A percentile compares a stretch with the other conserved stretches of the same genome.
Conservation (phyloP, 2,113 vertebrate genomes). For the Girardinichthys multiradiatus region DNA sequence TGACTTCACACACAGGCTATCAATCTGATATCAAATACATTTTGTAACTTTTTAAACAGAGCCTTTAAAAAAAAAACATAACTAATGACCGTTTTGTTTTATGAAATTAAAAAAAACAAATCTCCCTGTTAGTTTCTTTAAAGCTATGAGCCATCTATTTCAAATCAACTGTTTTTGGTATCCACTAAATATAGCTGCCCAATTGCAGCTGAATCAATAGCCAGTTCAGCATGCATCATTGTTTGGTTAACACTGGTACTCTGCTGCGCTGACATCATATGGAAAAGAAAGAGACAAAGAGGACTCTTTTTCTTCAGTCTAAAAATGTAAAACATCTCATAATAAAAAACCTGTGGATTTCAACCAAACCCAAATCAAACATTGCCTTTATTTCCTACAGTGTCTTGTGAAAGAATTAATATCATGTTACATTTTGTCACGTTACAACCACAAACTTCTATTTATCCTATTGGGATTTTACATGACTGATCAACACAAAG, state of each 20-base stretch:
- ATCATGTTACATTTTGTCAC: too few species aligned
- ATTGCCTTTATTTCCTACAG: constrained; percentile 6
- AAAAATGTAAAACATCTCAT: constrained; percentile 17
- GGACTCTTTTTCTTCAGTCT: constrained; percentile 9
- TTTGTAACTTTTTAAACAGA: neutral
- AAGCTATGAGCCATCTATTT: neutral
- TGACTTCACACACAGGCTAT: constrained; percentile 2
- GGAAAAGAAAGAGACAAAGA: constrained; percentile 7
- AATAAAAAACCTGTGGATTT: too few species aligned
- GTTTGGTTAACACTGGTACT: constrained; percentile 20
- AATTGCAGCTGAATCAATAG: constrained; percentile 19
- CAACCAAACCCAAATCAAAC: constrained; percentile 32
- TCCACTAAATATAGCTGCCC: constrained; percentile 27
- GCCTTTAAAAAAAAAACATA: constrained; percentile 1
- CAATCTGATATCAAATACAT: constrained; percentile 8
- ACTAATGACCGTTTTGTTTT: too few species aligned
- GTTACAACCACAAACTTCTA: too few species aligned
- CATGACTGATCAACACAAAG: too few species aligned
- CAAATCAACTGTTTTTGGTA: neutral
- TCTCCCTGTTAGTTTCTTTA: neutral
- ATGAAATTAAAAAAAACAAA: too few species aligned
- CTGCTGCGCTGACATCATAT: constrained; percentile 29
- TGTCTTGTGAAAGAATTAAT: too few species aligned
- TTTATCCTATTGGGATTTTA: too few species aligned
- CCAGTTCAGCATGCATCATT: constrained; percentile 6